A percentile compares a stretch with the other conserved stretches of the same genome.
Conservation (phyloP, 1,140 invertebrate genomes). For the Atopsyche davidsoni region DNA sequence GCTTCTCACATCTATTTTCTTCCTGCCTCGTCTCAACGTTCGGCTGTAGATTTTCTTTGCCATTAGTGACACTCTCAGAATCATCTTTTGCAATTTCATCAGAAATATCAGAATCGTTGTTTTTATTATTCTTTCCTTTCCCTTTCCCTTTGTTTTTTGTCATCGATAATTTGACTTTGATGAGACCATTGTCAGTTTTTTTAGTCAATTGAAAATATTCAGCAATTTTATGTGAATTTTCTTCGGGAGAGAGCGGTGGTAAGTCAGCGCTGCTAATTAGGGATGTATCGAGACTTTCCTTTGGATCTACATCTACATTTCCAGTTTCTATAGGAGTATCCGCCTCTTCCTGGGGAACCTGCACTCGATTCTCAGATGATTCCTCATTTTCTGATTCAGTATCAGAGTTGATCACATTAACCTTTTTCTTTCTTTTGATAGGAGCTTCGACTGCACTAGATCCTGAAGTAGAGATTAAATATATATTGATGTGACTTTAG, state of each 20-base stretch:
- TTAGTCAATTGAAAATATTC: conserved; percentile 18
- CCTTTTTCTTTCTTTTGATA: background rate
- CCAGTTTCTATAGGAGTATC: background rate
- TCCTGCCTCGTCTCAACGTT: background rate
- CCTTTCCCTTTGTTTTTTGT: conserved; percentile 19
- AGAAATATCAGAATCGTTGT: background rate
- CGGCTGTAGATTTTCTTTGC: conserved; percentile 8
- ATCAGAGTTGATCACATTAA: conserved; percentile 4
- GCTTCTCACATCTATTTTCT: no score
- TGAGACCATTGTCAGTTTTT: background rate
- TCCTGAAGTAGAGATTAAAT: conserved; percentile 2
- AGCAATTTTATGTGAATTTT: conserved; percentile 22
- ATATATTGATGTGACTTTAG: background rate
- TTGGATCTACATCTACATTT: background rate
- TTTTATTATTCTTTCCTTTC: conserved; percentile 17
- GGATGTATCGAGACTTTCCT: background rate
- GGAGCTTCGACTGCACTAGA: background rate
- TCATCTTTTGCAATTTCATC: background rate
- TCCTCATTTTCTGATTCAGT: conserved; percentile 15
- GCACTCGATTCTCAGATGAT: no score
- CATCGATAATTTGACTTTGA: background rate
- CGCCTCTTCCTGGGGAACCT: background rate
- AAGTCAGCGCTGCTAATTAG: background rate
- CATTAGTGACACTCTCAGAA: background rate
- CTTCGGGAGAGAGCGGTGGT: conserved; percentile 10